Percentiles rank a stretch among this genome's conserved stretches.
Evolutionary conservation across 2,797 vertebrate genomes (phyloP).

Genomic region (Pangasius djambal): DNA sequence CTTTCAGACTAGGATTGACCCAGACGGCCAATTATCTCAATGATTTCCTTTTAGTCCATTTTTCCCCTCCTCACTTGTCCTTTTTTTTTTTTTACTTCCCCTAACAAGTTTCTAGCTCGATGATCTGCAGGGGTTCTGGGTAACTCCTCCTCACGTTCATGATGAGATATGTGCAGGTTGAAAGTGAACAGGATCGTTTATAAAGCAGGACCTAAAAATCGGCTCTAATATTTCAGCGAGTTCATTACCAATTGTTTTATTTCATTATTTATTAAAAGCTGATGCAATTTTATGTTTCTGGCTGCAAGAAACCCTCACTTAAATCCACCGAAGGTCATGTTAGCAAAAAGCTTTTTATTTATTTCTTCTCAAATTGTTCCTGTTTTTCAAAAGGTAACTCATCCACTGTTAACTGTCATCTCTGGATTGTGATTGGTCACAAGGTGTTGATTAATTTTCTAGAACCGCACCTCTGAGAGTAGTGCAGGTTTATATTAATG

Average conservation of each 20-base stretch:
- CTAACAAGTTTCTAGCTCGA: conserved; percentile 15
- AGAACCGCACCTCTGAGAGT: neutral
- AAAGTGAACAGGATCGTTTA: conserved; percentile 6
- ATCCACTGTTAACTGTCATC: neutral
- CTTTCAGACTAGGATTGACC: conserved; percentile 27
- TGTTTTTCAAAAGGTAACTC: neutral
- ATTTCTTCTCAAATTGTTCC: neutral
- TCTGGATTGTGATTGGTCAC: neutral
- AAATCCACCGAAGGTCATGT: neutral
- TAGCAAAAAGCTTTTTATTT: neutral
- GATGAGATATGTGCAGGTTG: conserved; percentile 11
- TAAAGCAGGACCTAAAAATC: neutral
- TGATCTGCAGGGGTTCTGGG: conserved; percentile 13
- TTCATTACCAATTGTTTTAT: conserved; percentile 1
- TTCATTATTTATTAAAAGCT: neutral
- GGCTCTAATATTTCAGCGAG: neutral
- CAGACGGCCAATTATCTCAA: conserved; percentile 48
- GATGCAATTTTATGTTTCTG: neutral
- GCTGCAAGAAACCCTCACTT: neutral
- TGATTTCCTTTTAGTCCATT: conserved; percentile 45
- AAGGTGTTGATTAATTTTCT: neutral
- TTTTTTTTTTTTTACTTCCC: conserved; percentile 22
- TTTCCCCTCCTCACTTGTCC: neutral
- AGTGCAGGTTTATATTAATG: neutral
- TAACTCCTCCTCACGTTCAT: neutral